These are phyloP conservation scores for Diarsia mendica DNA, from an alignment of 2,888 invertebrate species.

Conservation along the genomic window DNA sequence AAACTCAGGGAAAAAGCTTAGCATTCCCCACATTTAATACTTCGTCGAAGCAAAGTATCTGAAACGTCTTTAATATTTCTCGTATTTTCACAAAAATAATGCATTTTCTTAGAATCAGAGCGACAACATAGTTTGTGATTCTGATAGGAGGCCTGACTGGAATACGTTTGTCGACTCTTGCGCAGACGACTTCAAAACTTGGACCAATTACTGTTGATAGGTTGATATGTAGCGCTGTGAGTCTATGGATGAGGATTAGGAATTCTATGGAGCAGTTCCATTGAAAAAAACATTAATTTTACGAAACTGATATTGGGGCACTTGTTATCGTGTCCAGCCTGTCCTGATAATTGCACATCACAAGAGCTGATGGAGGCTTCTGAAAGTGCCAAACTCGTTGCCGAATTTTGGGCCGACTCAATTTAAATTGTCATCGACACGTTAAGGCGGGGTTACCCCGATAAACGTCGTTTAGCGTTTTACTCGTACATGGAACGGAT, in stretches of 20 bases:
- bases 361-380: too few relatives aligned
- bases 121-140: constrained; percentile 18
- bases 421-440: too few relatives aligned
- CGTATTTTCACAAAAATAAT: neutral
- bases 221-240: constrained; percentile 45
- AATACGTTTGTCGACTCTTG: constrained; percentile 50
- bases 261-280: constrained; percentile 15
- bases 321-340: too few relatives aligned
- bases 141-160: constrained; percentile 22
- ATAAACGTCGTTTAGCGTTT: too few relatives aligned
- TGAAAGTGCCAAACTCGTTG: too few relatives aligned
- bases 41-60: constrained; percentile 23
- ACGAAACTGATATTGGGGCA: too few relatives aligned
- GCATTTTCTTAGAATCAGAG: constrained; percentile 31
- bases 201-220: constrained; percentile 53
- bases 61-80: constrained; percentile 27
- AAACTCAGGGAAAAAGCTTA: constrained; percentile 33
- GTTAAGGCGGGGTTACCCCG: too few relatives aligned
- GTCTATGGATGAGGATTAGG: constrained; percentile 22
- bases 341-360: too few relatives aligned
- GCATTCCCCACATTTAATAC: constrained; percentile 29
- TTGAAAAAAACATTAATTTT: too few relatives aligned
- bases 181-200: constrained; percentile 51
- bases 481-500: too few relatives aligned
- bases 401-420: too few relatives aligned